phyloP scores from a whole-genome alignment of 2,113 vertebrate genomes.

The Turnix velox region DNA sequence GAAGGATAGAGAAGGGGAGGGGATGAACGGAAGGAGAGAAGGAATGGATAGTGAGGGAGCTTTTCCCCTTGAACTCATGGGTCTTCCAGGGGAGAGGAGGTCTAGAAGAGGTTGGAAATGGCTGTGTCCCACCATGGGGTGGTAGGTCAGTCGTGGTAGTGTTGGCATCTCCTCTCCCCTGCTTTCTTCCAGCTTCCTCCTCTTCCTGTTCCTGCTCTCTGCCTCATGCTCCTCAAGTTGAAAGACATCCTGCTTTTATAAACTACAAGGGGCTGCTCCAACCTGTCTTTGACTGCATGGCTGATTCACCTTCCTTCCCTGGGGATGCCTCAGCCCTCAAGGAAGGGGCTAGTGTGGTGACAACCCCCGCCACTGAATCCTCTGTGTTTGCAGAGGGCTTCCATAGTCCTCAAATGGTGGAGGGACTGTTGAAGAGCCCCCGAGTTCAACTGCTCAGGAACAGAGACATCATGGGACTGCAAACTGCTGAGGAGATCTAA shows the following conservation, averaged over 20 bases:
- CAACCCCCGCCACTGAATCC: not conserved
- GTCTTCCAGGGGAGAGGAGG: not conserved
- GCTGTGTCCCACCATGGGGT: not conserved
- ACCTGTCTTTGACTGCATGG: not conserved
- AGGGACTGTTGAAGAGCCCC: not conserved
- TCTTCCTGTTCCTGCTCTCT: not conserved
- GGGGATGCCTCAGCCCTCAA: not conserved
- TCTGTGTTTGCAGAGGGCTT: not conserved
- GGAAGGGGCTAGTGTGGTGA: not conserved
- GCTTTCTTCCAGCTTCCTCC: not conserved
- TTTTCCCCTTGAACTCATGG: not conserved
- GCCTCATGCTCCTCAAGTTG: not conserved
- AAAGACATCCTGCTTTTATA: not conserved
- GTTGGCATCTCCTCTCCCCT: not conserved
- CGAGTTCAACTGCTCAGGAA: not conserved
- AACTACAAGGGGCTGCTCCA: not conserved
- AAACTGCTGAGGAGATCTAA: not conserved
- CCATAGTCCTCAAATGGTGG: not conserved
- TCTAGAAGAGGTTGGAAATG: not conserved
- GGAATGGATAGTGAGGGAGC: not conserved
- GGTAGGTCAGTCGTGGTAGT: not conserved
- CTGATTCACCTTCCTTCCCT: not conserved
- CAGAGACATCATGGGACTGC: not conserved
- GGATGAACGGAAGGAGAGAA: no score
- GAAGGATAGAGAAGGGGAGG: no score